Base-by-base conservation (phyloP, 1,140 invertebrate species). In the roundworm (Caenorhabditis elegans) region DNA sequence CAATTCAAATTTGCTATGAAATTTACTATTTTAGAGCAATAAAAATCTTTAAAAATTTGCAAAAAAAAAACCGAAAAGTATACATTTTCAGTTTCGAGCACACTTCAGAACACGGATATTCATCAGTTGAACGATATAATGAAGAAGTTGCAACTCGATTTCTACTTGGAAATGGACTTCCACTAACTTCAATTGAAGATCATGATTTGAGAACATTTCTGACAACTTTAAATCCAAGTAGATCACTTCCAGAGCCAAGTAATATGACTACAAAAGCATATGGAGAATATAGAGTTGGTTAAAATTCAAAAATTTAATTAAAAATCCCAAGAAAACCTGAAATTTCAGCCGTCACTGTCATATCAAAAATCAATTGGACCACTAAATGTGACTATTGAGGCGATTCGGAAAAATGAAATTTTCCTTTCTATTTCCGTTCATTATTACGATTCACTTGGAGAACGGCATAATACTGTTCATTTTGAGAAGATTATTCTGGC, bases 121-220 rank as follows among this genome's bases (percentile, higher is more conserved):
- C 60, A 34, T 60, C 53, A 19, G 60, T 70, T 19, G 60, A 70
- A 70, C 60, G 60, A 70, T 70, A 70, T 24, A 70, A 70, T 70
- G 60, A 70, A 39, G 60, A 70, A 19, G 34, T 70, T 19, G 10
- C 60, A 22, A 70, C 43, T 17, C n/a, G 60, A 39, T 70, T 70
- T 22, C 43, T 70, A 8, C 43, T 70, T 11, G 60, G 60, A 70
- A 70, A 70, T 6, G 60, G 60, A 10, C 19, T 3, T 39, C 34
- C 60, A 6, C 34, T 70, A 0, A 39, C 4, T 24, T 22, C 60
- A 24, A 39, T 70, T 6, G 34, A 70, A 4, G 60, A 70, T 39
- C 26, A 13, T 6, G 24, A 36, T 2, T 70, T 70, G 2, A 3
- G 10, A 19, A 70, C 11, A 39, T 70, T 70, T 43, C 34, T 70